Evolutionary conservation across 2,888 invertebrate species (phyloP).

Genomic region (Itoplectis maculator): DNA sequence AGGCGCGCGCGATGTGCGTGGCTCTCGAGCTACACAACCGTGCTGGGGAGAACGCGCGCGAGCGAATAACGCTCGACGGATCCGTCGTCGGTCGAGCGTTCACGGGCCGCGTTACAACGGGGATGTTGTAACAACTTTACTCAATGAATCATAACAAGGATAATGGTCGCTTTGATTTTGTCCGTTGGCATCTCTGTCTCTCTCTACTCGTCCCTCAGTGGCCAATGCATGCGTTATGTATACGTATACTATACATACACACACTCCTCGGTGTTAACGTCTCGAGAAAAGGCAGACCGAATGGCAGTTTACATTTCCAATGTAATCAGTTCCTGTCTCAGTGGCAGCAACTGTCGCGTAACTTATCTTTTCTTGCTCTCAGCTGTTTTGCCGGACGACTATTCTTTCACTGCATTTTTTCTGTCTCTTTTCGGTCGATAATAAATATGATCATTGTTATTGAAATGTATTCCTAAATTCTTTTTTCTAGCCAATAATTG

Average conservation of each 20-base stretch:
- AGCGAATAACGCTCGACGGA: background rate
- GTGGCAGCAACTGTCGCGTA: background rate
- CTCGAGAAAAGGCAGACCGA: slow-evolving; percentile 26
- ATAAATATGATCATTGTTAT: too few relatives aligned
- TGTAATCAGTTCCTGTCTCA: slow-evolving; percentile 36
- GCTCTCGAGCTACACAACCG: too few relatives aligned
- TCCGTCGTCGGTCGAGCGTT: background rate
- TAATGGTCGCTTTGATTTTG: slow-evolving; percentile 66
- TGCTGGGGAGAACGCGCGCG: too few relatives aligned
- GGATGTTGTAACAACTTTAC: slow-evolving; percentile 72
- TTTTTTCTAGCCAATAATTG: too few relatives aligned
- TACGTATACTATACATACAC: slow-evolving; percentile 43
- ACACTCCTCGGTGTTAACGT: background rate
- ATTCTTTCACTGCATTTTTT: background rate
- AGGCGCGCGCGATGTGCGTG: background rate
- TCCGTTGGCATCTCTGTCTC: background rate
- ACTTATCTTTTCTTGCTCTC: background rate
- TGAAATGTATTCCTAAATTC: background rate
- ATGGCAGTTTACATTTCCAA: slow-evolving; percentile 42
- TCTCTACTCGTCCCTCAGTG: background rate
- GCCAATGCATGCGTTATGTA: slow-evolving; percentile 2
- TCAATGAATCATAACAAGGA: slow-evolving; percentile 75
- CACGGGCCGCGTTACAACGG: slow-evolving; percentile 65
- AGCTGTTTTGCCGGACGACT: background rate
- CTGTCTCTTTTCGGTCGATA: background rate